Evolutionary conservation across 2,888 invertebrate species (phyloP).

Genomic region (Mythimna ferrago): DNA sequence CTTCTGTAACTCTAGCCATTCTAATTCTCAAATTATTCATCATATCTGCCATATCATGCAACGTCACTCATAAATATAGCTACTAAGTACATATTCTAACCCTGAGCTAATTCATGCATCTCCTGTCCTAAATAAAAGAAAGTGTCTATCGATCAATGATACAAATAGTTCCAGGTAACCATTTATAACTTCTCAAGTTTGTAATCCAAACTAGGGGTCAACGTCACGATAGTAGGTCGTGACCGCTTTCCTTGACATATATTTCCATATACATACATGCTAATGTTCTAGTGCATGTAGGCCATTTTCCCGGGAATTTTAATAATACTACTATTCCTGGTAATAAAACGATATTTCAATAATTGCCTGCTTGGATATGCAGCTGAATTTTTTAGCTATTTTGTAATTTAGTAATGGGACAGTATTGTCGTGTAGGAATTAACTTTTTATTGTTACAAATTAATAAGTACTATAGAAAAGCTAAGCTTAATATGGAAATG

Average conservation of each 20-base stretch:
- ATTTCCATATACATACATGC: constrained; percentile 19
- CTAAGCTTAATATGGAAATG: neutral
- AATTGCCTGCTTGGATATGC: neutral
- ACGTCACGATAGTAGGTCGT: constrained; percentile 50
- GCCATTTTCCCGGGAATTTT: constrained; percentile 22
- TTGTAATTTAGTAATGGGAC: neutral
- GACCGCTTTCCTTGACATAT: constrained; percentile 50
- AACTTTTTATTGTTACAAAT: constrained; percentile 1
- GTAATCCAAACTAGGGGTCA: constrained; percentile 44
- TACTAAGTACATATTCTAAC: neutral
- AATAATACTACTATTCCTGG: constrained; percentile 12
- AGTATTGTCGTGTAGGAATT: neutral
- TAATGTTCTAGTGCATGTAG: constrained; percentile 17
- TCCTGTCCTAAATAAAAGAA: constrained; percentile 3
- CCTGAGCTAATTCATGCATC: constrained; percentile 11
- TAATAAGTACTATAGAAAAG: neutral
- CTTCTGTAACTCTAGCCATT: neutral
- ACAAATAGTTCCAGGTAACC: constrained; percentile 35
- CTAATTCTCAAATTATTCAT: neutral
- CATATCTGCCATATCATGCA: too few relatives aligned
- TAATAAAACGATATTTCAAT: constrained; percentile 11
- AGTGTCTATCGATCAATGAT: constrained; percentile 34
- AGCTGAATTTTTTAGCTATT: neutral
- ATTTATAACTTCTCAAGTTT: constrained; percentile 38
- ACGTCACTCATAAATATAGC: neutral